Base-by-base conservation (phyloP, 2,888 invertebrate genomes). In the Eupelmus urozonus region DNA sequence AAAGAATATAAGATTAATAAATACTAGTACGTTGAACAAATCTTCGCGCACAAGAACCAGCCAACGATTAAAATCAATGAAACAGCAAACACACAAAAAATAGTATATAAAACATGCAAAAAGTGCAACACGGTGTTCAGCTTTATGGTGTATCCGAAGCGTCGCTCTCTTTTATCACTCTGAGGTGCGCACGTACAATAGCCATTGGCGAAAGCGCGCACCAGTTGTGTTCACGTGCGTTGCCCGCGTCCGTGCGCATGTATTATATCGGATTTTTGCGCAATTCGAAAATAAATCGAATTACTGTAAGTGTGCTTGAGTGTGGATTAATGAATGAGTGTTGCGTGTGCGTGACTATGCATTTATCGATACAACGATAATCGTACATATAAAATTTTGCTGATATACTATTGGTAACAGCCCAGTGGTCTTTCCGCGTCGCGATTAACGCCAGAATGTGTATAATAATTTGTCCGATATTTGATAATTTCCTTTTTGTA, bases 291-390 rank as follows among this genome's bases (percentile, higher is more conserved):
- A 20, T 9, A 11, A 66, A 55, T 66, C 29, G 53, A 55, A 67
- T n/a, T 57, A 45, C 11, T 49, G 49, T n/a, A n/a, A 13, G 2
- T 69, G 53, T 65, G 45, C 53, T 20, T 66, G 45, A 18, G 34
- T 74, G 66, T 34, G 49, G 25, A 40, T 53, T n/a, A 29, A 25
- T 59, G 51, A 29, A 13, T 53, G 53, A 20, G 20, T 4, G 20
- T 3, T 3, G 69, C 9, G 53, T 59, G 25, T 59, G 60, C 62
- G 23, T 70, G 72, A 69, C 2, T 5, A 63, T 65, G 59, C 27
- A 66, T 74, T 75, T 77, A 75, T 71, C 66, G 57, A 80, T 66
- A 77, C 73, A 80, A 80, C 67, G 80, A 80, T 80, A 67, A 80
- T 62, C 73, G 60, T 71, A 60, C 23, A 76, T 72, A 79, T 69